Percentiles rank a stretch among this genome's conserved stretches.
These are phyloP conservation scores for Podarcis raffonei DNA, from an alignment of 2,113 vertebrate species.

Conservation along the genomic window DNA sequence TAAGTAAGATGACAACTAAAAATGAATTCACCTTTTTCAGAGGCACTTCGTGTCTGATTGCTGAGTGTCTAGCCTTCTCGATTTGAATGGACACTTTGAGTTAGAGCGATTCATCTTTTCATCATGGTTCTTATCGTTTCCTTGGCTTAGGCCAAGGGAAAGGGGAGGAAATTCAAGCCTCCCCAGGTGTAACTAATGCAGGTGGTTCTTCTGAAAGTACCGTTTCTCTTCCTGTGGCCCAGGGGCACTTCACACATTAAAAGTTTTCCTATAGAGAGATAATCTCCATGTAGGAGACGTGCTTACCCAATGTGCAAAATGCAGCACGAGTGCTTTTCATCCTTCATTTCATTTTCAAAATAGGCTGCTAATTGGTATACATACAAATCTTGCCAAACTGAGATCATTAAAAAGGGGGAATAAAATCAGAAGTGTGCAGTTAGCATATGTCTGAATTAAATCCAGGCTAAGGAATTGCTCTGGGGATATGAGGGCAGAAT, in stretches of 20 bases:
- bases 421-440: conserved; percentile 9
- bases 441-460: conserved; percentile 16
- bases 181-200: neutral
- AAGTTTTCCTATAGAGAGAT: neutral
- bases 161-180: neutral
- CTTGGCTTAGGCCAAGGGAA: neutral
- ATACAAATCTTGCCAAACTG: conserved; percentile 23
- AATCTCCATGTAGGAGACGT: neutral
- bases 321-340: conserved; percentile 18
- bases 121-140: neutral
- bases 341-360: conserved; percentile 39
- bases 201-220: neutral
- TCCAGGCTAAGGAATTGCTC: neutral
- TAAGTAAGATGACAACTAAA: neutral
- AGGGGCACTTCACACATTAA: neutral
- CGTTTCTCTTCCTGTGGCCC: neutral
- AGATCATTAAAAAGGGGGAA: neutral
- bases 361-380: conserved; percentile 30
- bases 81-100: neutral
- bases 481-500: neutral
- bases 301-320: conserved; percentile 10
- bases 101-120: neutral
- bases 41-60: neutral
- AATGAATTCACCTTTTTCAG: neutral
- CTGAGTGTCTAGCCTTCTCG: neutral